Percentiles rank a stretch among this genome's conserved stretches.
Conservation (phyloP, 2,113 vertebrate species). For the Atrichornis clamosus region DNA sequence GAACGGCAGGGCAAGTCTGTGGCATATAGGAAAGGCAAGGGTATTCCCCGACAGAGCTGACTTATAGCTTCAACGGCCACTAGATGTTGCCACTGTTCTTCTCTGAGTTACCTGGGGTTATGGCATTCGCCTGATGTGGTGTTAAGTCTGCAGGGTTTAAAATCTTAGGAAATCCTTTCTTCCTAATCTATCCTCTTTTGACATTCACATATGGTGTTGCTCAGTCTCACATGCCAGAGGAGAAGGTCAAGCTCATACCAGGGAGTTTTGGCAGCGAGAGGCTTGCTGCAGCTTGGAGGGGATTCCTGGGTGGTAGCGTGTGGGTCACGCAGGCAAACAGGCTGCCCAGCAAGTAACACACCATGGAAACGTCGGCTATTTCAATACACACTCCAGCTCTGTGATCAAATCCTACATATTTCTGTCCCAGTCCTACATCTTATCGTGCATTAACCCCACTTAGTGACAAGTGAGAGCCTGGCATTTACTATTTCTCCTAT, state of each 20-base stretch:
- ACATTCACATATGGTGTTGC: not conserved
- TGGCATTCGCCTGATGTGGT: not conserved
- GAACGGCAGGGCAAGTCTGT: not conserved
- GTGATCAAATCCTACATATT: not conserved
- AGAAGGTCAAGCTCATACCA: not conserved
- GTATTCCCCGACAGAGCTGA: not conserved
- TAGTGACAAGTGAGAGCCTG: not conserved
- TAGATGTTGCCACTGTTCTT: constrained; percentile 54
- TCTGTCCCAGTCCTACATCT: not conserved
- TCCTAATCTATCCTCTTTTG: constrained; percentile 26
- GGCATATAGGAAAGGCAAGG: not conserved
- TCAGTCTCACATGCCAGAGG: not conserved
- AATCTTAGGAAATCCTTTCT: constrained; percentile 40
- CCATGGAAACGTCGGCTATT: not conserved
- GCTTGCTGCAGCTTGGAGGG: not conserved
- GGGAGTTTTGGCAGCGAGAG: not conserved
- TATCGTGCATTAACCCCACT: not conserved
- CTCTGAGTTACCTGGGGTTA: not conserved
- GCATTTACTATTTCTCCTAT: not conserved
- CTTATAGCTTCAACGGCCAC: not conserved
- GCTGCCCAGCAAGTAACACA: not conserved
- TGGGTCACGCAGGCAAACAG: not conserved
- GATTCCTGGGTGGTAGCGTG: not conserved
- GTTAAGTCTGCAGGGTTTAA: not conserved
- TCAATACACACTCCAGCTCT: not conserved